Evolutionary conservation across 2,797 vertebrate species (phyloP), one percentile per base, ranked within the genome.

Genomic region (Trachops cirrhosus): DNA sequence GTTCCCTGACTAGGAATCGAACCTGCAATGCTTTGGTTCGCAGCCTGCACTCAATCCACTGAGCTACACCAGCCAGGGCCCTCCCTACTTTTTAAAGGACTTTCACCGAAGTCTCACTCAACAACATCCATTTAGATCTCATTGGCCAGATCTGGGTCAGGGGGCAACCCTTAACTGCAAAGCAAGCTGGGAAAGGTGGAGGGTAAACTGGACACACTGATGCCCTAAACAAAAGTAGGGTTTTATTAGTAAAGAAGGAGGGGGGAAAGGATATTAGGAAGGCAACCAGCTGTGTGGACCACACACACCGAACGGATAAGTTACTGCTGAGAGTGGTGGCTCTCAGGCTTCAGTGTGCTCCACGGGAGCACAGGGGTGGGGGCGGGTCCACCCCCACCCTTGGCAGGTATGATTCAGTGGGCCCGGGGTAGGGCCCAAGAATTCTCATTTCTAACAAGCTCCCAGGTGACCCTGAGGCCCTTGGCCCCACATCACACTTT

Each of bases 271-370:
- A 29, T 3, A 3, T 0, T 46, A 34, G 54, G 68, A 32, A 50
- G n/a, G 50, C 44, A 19, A 21, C 32, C 26, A 5, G 26, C 0
- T 4, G 4, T 4, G 34, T 0, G 22, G 37, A 34, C 54, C 37
- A 54, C 71, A 64, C 50, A 34, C 41, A 39, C 24, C 5, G 54
- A 71, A 16, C 24, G 11, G 9, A 2, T 3, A 32, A n/a, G 75
- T 52, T 12, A 50, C n/a, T 22, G 8, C 62, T 59, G 19, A 0
- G 34, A 41, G 71, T 22, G 19, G 10, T 1, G 1, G 41, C n/a
- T 59, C 64, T 37, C 48, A 29, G 1, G n/a, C 46, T 48, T 5
- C 9, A 54, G 54, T 6, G 1, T 1, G 67, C 3, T 24, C 50
- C 29, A 6, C 34, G 26, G 41, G 70, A 77, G 75, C 59, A 44